Percentiles rank a stretch among this genome's conserved stretches.
Evolutionary conservation across 2,797 vertebrate species (phyloP).

Genomic region (Mus minutoides): DNA sequence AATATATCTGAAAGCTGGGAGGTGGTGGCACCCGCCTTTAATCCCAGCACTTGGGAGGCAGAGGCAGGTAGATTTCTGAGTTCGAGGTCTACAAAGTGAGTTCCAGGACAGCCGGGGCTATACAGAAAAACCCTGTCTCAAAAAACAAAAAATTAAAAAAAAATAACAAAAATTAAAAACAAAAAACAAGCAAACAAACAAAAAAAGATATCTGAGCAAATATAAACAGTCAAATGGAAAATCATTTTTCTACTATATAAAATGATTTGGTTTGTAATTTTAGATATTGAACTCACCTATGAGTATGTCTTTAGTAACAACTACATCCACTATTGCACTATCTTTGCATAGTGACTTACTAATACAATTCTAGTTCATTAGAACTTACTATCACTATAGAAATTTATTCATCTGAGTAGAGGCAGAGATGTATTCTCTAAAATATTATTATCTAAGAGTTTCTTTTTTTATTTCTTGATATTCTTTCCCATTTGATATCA

Average conservation of each 20-base stretch:
- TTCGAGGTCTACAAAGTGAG: no score
- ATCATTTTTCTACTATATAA: neutral
- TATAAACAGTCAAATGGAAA: neutral
- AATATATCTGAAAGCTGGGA: no score
- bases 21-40: no score
- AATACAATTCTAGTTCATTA: neutral
- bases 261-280: neutral
- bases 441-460: neutral
- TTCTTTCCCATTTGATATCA: neutral
- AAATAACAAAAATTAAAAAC: no score
- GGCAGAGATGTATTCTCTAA: neutral
- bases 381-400: neutral
- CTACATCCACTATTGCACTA: neutral
- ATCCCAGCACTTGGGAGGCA: no score
- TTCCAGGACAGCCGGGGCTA: no score
- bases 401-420: neutral
- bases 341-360: neutral
- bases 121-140: no score
- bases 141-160: no score
- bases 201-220: neutral
- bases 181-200: no score
- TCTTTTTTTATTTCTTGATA: neutral
- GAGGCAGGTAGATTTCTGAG: no score
- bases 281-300: neutral
- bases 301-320: neutral